These are phyloP conservation scores for Hozukius guyotensis DNA, from an alignment of 2,797 vertebrate genomes.

Conservation along the genomic window DNA sequence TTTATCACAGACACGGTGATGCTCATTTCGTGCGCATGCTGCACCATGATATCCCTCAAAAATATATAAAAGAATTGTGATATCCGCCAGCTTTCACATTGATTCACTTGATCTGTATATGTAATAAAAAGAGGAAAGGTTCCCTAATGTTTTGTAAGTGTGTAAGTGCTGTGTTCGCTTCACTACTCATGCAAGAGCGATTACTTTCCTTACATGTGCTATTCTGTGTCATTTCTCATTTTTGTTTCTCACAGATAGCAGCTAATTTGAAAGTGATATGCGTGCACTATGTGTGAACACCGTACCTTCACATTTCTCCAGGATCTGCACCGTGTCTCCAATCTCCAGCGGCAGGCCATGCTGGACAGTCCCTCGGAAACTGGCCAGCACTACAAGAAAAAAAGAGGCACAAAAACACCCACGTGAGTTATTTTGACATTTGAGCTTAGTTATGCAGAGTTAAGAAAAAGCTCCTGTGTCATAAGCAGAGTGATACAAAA, in stretches of 20 bases:
- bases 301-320: slow-evolving; percentile 97
- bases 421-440: slow-evolving; percentile 25
- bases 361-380: slow-evolving; percentile 94
- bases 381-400: slow-evolving; percentile 90
- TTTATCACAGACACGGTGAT: slow-evolving; percentile 18
- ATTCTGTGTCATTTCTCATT: neutral
- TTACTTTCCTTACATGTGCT: neutral
- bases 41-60: neutral
- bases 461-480: neutral
- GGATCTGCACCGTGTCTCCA: slow-evolving; percentile 97
- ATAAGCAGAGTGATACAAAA: slow-evolving; percentile 9
- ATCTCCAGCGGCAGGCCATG: slow-evolving; percentile 96
- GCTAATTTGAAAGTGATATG: neutral
- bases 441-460: slow-evolving; percentile 11
- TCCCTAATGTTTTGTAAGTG: neutral
- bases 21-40: slow-evolving; percentile 10
- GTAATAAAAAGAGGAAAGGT: neutral
- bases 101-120: neutral
- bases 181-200: neutral
- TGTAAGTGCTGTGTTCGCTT: neutral
- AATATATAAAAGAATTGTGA: neutral
- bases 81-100: neutral
- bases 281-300: slow-evolving; percentile 61
- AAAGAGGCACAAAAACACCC: slow-evolving; percentile 44
- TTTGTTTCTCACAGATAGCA: neutral